Evolutionary conservation across 2,113 vertebrate genomes (phyloP), one percentile per base, ranked within the genome.

Genomic region (Proteles cristata): DNA sequence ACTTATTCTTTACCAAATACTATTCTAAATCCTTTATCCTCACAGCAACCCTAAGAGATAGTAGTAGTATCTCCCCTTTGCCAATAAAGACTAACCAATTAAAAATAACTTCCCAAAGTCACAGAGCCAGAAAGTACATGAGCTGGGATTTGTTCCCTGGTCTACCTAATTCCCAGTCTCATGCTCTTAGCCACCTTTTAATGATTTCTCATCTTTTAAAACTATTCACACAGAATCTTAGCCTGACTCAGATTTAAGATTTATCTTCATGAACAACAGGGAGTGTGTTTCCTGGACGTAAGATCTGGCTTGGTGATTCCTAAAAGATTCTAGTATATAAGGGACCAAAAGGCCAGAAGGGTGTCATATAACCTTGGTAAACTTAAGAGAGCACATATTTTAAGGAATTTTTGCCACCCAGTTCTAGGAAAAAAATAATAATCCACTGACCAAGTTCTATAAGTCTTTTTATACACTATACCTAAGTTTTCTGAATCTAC

Each of bases 141-240:
- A 93, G 3, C 25, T 92, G 26, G 28, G 48, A 77, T 86, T 61
- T 71, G 58, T 66, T 25, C 11, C 8, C n/a, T 19, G 23, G 17
- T 71, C 73, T 39, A 68, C 23, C 73, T 73, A 58, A 65, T 95
- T 71, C 11, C 61, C 14, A 31, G 17, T 48, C 10, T 87, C 26
- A 14, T 16, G 43, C 3, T 94, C 63, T 87, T 71, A 43, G 71
- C 19, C 25, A 76, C 45, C 77, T 45, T 71, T 11, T 58, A 66
- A 15, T 82, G 2, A 81, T 55, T 94, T 88, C 31, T 95, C 63
- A 88, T 19, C 14, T 95, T 95, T 91, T 74, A 83, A 85, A 92
- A 81, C 28, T 79, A 28, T 66, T 92, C 73, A 94, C 35, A 93
- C 0, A 73, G 28, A 71, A 25, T 53, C 26, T 93, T 0, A 79